Evolutionary conservation across 2,797 vertebrate genomes (phyloP), one percentile per base, ranked within the genome.

Genomic region (Bufotes viridis): DNA sequence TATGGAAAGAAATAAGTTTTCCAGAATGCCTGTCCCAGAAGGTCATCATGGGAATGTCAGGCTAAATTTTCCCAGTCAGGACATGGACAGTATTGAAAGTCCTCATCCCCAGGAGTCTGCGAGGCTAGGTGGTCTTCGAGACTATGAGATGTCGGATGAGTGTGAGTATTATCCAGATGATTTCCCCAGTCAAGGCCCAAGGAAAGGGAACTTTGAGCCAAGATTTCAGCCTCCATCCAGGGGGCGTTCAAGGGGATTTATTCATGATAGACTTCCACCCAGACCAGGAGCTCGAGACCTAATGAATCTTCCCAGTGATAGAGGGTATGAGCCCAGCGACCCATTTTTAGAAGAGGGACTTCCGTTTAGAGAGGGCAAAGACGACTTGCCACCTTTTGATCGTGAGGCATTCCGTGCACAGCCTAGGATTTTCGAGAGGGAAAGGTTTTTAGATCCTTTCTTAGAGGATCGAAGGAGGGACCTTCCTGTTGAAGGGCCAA

Each of bases 381-480:
- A 96, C 81, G 93, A 93, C 12, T 12, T 83, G 78, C 95, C 86
- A 91, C 93, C 90, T 78, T 93, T 0, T 95, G 94, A 90, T 92
- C 94, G 90, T 92, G 94, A 94, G 80, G 93, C 94, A 53, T 75
- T 92, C 13, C 82, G 90, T 58, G 92, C 93, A 87, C 90, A 92
- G 90, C 82, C 93, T 67, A 86, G 94, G 96, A 95, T 91, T 92
- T 95, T 91, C 94, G 97, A 97, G 92, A 96, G 93, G 91, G 95
- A 91, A 91, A 96, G 90, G 93, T 96, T 93, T 34, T 93, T 95
- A 65, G 93, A 97, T 87, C 95, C 95, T 90, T 90, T 93, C 78
- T 88, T 94, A 90, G 96, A 97, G 85, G 95, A 93, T 74, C 94
- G 94, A 92, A 91, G 14, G 85, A 92, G 91, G 90, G 94, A 94